Base-by-base conservation (phyloP, 2,797 vertebrate species). In the Enteromius fasciolatus region DNA sequence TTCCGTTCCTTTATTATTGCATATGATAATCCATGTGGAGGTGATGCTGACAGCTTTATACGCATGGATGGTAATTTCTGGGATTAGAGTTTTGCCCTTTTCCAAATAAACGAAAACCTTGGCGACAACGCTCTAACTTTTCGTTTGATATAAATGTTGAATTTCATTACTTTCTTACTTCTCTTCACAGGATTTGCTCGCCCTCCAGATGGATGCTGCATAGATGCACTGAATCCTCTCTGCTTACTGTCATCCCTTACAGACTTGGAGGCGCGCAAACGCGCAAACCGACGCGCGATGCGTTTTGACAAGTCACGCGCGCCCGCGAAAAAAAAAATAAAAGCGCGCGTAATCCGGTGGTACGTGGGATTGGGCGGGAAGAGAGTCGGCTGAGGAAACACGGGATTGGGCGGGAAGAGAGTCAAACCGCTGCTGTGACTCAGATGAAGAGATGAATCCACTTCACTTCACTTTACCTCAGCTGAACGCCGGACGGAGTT, bases 391-490 rank as follows among this genome's bases (percentile, higher is more conserved):
- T 87, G 88, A 86, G 86, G 87, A 88, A 89, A 84, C 75, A 91
- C 91, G 44, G 89, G 93, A 94, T 94, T 94, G 93, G 86, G 88
- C 89, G 87, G 92, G 91, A 87, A 89, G 87, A 86, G 87, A 91
- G 87, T 89, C 90, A 91, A 94, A 94, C 90, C 92, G 94, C 91
- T 93, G 70, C 50, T 57, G 72, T 92, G 91, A 92, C 91, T 93
- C 92, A 89, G 87, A 88, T 83, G 74, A 61, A 28, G 74, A 77
- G 50, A 50, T 48, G 74, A 69, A 82, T 31, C 39, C 48, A 59
- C 64, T 80, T 70, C 72, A 75, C 76, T 77, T 50, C 72, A 76
- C 80, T 83, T 83, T 23, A 83, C 41, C 66, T 77, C 81, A 61
- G 64, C 64, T 18, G 52, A 36, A 44, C 84, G 23, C 5, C 23